phyloP scores from a whole-genome alignment of 2,888 invertebrate genomes.

The Microplitis manilae region DNA sequence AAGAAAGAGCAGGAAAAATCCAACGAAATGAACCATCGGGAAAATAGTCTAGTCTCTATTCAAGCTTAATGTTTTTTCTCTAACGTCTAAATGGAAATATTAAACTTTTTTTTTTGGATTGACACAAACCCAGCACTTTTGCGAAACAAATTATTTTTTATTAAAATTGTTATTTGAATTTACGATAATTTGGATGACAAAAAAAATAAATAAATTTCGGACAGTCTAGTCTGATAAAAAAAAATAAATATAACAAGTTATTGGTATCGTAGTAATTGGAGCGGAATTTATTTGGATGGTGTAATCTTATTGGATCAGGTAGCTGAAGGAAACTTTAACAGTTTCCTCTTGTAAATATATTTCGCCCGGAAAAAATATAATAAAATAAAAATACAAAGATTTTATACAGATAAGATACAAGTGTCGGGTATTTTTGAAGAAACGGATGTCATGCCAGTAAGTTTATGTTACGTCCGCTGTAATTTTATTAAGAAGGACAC shows the following conservation, averaged over 20 bases:
- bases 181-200: too few species aligned
- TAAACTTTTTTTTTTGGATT: not conserved
- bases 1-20: not conserved
- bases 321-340: constrained; percentile 31
- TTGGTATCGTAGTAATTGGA: constrained; percentile 33
- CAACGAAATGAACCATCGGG: constrained; percentile 1
- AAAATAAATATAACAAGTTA: too few species aligned
- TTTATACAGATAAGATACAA: too few species aligned
- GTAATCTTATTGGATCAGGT: constrained; percentile 28
- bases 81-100: constrained; percentile 1
- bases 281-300: constrained; percentile 41
- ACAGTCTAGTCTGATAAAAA: too few species aligned
- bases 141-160: not conserved
- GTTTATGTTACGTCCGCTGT: constrained; percentile 9
- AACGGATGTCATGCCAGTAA: constrained; percentile 31
- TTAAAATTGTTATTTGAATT: too few species aligned
- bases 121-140: not conserved
- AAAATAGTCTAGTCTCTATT: constrained; percentile 5
- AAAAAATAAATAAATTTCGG: too few species aligned
- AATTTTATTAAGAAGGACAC: constrained; percentile 37
- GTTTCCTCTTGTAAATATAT: constrained; percentile 24
- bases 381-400: too few species aligned
- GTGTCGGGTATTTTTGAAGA: constrained; percentile 8
- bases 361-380: too few species aligned
- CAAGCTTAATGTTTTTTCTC: not conserved